A percentile compares a stretch with the other conserved stretches of the same genome.
Conservation (phyloP, 2,888 invertebrate species). For the Ptychoptera albimana region DNA sequence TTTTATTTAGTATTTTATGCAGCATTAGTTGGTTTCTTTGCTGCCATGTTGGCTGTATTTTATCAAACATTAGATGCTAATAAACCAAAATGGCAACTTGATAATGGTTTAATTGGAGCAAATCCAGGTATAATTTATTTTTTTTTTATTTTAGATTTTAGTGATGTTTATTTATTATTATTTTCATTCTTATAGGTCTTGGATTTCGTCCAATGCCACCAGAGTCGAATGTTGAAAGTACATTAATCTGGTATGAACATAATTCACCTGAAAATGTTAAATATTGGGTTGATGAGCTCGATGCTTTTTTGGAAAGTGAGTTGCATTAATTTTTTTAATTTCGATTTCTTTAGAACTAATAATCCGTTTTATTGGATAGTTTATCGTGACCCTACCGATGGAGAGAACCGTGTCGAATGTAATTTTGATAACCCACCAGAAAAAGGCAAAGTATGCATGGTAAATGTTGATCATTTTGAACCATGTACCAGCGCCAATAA, state of each 20-base stretch:
- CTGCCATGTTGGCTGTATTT: conserved; percentile 86
- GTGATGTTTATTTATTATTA: no score
- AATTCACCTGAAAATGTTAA: conserved; percentile 44
- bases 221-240: conserved; percentile 83
- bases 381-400: background rate
- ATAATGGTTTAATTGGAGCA: conserved; percentile 71
- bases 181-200: conserved; percentile 45
- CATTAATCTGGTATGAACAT: conserved; percentile 84
- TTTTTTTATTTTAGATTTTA: background rate
- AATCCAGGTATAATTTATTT: conserved; percentile 63
- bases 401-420: conserved; percentile 44
- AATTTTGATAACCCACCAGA: conserved; percentile 42
- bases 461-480: conserved; percentile 53
- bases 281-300: conserved; percentile 65
- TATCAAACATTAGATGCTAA: conserved; percentile 76
- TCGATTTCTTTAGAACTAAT: no score
- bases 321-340: background rate
- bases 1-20: conserved; percentile 96
- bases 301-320: conserved; percentile 61
- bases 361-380: conserved; percentile 1
- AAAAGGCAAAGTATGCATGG: conserved; percentile 65
- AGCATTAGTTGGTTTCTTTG: conserved; percentile 84
- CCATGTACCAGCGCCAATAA: conserved; percentile 61
- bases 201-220: conserved; percentile 95
- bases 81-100: conserved; percentile 81